Base-by-base conservation (phyloP, 1,140 invertebrate species). In the Papilio machaon region DNA sequence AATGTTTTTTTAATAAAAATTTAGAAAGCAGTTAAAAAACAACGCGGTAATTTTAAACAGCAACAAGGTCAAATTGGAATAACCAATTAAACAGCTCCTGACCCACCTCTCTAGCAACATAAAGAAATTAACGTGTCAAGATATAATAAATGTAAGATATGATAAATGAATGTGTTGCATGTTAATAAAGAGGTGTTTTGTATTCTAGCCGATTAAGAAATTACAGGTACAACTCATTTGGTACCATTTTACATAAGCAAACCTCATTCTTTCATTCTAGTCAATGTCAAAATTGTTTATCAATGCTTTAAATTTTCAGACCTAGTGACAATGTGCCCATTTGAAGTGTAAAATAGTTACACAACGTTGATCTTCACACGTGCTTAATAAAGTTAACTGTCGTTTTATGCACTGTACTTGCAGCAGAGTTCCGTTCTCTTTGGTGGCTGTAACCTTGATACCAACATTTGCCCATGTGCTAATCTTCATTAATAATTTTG, bases 381-480 rank as follows among this genome's bases (percentile, higher is more conserved):
- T 67, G 43, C 58, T 64, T 47, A 67, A 79, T 79, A 79, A 60
- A 83, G 74, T 58, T 60, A 77, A 80, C 75, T 73, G 38, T 73
- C 10, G 9, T 58, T 15, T 47, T 79, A n/a, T 75, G 52, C n/a
- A 73, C 76, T 46, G 13, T 79, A 79, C 81, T 75, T 78, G 81
- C 60, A 52, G 52, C 47, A 81, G 81, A 83, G 83, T 79, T 74
- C 19, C 47, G 81, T 80, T 83, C 80, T 74, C 52, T 79, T 30
- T 74, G 52, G 74, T 30, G 23, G 67, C 67, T 85, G 60, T 85
- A 89, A 89, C 92, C 92, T 92, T 93, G 91, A 85, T 78, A 82
- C 75, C 52, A 84, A 84, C 73, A 81, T 82, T 86, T 81, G 86
- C 87, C 87, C 90, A 88, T 89, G 76, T 91, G 84, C 90, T 91